phyloP scores from a whole-genome alignment of 2,113 vertebrate genomes.

The Suricata suricatta region DNA sequence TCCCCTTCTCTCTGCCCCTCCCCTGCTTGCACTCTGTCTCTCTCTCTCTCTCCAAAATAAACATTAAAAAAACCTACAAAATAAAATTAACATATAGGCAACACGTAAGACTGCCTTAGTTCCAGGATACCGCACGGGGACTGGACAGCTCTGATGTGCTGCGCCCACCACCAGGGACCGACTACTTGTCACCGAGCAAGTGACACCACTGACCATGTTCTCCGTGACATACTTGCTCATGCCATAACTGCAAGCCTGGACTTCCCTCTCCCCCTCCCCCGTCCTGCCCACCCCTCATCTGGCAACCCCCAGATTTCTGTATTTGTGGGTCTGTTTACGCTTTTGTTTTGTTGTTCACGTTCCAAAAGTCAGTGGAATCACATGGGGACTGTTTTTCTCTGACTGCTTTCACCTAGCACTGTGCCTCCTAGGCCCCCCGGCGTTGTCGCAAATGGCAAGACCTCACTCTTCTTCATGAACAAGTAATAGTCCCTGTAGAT shows the following conservation, averaged over 20 bases:
- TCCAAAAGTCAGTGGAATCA: neutral
- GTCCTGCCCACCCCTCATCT: too few relatives aligned
- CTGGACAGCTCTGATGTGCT: neutral
- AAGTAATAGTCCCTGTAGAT: neutral
- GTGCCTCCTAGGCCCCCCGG: neutral
- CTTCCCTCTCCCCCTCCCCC: neutral
- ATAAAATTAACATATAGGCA: too few relatives aligned
- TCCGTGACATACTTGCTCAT: too few relatives aligned
- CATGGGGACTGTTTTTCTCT: neutral
- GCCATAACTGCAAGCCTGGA: too few relatives aligned
- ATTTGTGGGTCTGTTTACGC: neutral
- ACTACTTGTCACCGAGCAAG: neutral
- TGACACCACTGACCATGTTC: neutral
- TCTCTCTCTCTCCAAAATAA: too few relatives aligned
- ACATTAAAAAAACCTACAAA: too few relatives aligned
- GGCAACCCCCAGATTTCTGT: neutral
- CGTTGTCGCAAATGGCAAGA: neutral
- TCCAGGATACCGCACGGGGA: neutral
- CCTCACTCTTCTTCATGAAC: neutral
- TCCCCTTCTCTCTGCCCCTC: too few relatives aligned
- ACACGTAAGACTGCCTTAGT: neutral
- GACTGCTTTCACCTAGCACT: neutral
- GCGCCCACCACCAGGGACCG: too few relatives aligned
- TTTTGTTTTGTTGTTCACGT: neutral
- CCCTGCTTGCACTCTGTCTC: too few relatives aligned